Evolutionary conservation across 2,113 vertebrate genomes (phyloP).

Genomic region (Cyanoliseus patagonus): DNA sequence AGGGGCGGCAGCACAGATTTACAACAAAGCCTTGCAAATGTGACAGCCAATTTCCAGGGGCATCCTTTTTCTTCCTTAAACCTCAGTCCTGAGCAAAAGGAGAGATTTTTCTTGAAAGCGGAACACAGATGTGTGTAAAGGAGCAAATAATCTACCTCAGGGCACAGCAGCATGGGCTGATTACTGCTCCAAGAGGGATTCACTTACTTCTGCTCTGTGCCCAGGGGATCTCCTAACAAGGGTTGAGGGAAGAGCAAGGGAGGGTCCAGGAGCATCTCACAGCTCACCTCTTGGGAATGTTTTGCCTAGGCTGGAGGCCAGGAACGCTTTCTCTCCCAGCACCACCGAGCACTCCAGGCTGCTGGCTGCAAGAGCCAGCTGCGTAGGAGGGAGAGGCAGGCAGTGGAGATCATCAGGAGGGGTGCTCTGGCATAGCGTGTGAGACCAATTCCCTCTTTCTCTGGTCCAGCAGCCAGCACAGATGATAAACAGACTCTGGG

Average conservation of each 20-base stretch:
- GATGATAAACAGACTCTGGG: neutral
- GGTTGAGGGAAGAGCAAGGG: neutral
- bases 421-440: neutral
- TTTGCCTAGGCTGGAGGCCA: neutral
- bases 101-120: neutral
- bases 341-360: neutral
- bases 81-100: neutral
- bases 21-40: neutral
- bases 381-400: neutral
- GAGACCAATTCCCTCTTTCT: neutral
- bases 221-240: neutral
- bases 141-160: accelerated
- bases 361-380: neutral
- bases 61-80: neutral
- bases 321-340: accelerated
- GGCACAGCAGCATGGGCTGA: neutral
- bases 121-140: neutral
- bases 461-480: neutral
- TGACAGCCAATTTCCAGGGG: neutral
- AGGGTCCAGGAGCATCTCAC: neutral
- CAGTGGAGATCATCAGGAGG: neutral
- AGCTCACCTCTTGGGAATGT: neutral
- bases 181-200: neutral
- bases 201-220: neutral
- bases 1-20: neutral